These are phyloP conservation scores for Aphelocoma californica DNA, from an alignment of 2,797 vertebrate species.

Conservation along the genomic window DNA sequence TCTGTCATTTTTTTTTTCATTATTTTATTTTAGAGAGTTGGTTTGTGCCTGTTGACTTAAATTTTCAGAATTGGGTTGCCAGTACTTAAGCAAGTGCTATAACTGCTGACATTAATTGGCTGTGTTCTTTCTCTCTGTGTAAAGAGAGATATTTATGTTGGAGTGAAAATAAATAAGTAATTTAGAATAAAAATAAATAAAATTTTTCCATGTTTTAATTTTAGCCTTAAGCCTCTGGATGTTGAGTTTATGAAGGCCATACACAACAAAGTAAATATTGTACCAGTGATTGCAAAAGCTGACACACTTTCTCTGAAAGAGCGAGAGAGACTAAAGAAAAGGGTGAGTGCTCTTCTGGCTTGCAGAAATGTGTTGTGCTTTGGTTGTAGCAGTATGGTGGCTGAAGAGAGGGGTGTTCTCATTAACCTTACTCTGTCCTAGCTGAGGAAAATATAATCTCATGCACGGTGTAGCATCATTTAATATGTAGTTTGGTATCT, in stretches of 20 bases:
- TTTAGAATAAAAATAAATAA: background rate
- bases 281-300: slow-evolving; percentile 97
- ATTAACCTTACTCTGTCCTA: background rate
- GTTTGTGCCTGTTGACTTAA: background rate
- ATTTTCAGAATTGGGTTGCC: background rate
- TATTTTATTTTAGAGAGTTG: background rate
- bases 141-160: background rate
- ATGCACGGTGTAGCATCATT: background rate
- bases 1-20: background rate
- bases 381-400: background rate
- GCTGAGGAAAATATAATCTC: background rate
- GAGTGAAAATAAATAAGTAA: background rate
- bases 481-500: background rate
- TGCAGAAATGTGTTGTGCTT: background rate
- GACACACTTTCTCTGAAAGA: slow-evolving; percentile 95
- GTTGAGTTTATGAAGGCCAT: slow-evolving; percentile 99
- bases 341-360: slow-evolving; percentile 77
- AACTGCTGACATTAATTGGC: background rate
- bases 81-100: background rate
- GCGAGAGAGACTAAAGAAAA: slow-evolving; percentile 92
- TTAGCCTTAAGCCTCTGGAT: slow-evolving; percentile 93
- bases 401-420: background rate
- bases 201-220: background rate
- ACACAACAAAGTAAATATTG: slow-evolving; percentile 98
- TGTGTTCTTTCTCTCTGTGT: background rate